phyloP scores from a whole-genome alignment of 2,888 invertebrate genomes.

The Carabus problematicus region DNA sequence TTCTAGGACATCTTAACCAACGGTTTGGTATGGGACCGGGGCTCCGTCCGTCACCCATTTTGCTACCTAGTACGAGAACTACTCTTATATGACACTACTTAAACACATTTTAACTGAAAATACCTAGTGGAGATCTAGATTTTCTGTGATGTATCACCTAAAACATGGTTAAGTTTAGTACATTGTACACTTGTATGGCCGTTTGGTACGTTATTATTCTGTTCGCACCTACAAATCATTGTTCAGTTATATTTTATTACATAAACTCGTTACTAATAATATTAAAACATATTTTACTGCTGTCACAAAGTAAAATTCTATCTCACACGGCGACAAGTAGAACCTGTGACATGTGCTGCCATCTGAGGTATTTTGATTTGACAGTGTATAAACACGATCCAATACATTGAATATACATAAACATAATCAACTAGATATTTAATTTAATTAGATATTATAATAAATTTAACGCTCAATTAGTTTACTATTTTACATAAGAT shows the following conservation, averaged over 20 bases:
- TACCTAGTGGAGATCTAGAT: too few species aligned
- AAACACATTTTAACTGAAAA: not conserved
- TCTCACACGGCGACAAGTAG: constrained; percentile 11
- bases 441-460: too few species aligned
- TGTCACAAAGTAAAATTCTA: not conserved
- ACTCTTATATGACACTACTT: not conserved
- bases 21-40: constrained; percentile 80
- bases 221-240: constrained; percentile 5
- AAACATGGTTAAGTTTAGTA: constrained; percentile 11
- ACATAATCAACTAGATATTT: too few species aligned
- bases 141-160: not conserved
- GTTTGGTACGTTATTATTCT: not conserved
- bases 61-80: not conserved
- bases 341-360: constrained; percentile 7
- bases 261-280: constrained; percentile 7
- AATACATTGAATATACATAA: too few species aligned
- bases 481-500: too few species aligned
- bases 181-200: not conserved
- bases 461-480: too few species aligned
- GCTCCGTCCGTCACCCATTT: constrained; percentile 49
- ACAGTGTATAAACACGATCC: too few species aligned
- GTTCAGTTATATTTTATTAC: constrained; percentile 1
- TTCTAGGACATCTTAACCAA: constrained; percentile 89
- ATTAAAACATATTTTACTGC: constrained; percentile 11
- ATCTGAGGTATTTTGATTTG: not conserved